Percentiles rank a stretch among this genome's conserved stretches.
These are phyloP conservation scores for Zoanthus sociatus DNA, from an alignment of 92 coral and sea anemone species.

Conservation along the genomic window DNA sequence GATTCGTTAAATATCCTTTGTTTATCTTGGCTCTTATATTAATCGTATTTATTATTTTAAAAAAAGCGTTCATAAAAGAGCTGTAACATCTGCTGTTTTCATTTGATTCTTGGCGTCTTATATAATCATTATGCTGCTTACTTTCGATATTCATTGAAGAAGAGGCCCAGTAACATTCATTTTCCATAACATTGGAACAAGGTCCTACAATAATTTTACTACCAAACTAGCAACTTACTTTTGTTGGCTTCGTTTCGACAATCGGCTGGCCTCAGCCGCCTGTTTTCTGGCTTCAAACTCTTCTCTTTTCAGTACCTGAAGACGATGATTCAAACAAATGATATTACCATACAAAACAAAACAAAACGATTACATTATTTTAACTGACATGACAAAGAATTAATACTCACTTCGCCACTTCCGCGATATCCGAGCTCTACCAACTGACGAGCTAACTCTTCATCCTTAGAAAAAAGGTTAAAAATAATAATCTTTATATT, in stretches of 20 bases:
- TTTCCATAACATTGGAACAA: no score
- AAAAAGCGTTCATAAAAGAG: no score
- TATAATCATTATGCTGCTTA: no score
- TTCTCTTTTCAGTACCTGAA: slow-evolving; percentile 89
- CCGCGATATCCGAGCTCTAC: slow-evolving; percentile 98
- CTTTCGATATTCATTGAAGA: no score
- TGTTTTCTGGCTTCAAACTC: slow-evolving; percentile 98
- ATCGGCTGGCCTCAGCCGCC: slow-evolving; percentile 98
- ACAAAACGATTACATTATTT: neutral
- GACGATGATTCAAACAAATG: neutral
- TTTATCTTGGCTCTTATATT: no score
- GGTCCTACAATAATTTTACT: neutral
- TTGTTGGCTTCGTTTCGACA: slow-evolving; percentile 97
- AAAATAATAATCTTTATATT: neutral
- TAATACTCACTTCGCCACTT: slow-evolving; percentile 87
- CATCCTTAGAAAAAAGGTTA: slow-evolving; percentile 67
- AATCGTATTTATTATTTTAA: no score
- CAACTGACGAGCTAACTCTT: slow-evolving; percentile 94
- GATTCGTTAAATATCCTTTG: no score
- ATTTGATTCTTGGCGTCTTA: no score
- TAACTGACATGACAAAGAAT: neutral
- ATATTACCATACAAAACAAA: neutral
- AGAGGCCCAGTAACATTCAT: no score
- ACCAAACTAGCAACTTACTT: slow-evolving; percentile 64
- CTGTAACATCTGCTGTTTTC: no score